Conservation (phyloP, 92 coral and sea anemone genomes). For the Metridium senile region DNA sequence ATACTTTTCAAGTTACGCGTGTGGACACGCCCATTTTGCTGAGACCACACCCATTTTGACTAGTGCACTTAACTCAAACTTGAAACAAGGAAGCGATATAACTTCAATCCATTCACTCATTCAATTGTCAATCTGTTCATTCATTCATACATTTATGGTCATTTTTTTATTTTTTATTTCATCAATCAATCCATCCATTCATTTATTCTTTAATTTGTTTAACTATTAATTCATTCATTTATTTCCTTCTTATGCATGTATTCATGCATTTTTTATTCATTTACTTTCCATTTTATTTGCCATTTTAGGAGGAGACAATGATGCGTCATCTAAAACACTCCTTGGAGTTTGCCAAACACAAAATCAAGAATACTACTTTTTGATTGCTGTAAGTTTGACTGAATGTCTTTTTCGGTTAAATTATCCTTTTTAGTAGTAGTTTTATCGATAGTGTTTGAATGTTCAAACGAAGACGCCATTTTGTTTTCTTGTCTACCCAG, state of each 20-base stretch:
- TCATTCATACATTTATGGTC: conserved; percentile 10
- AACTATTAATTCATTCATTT: too few relatives aligned
- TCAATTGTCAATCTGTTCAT: background rate
- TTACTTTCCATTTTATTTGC: too few relatives aligned
- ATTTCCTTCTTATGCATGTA: too few relatives aligned
- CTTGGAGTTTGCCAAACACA: conserved; percentile 77
- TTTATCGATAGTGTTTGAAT: background rate
- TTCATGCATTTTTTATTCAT: too few relatives aligned
- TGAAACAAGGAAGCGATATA: too few relatives aligned
- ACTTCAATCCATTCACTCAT: background rate
- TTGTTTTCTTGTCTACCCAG: conserved; percentile 34
- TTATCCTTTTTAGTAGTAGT: background rate
- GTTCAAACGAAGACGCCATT: conserved; percentile 21
- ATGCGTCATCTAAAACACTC: conserved; percentile 88
- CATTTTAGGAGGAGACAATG: conserved; percentile 81
- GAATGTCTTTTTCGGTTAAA: conserved; percentile 41
- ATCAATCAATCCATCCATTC: background rate
- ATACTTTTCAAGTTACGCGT: too few relatives aligned
- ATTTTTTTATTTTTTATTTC: background rate
- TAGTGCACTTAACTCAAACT: too few relatives aligned
- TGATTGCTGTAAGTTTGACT: conserved; percentile 86
- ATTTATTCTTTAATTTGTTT: too few relatives aligned
- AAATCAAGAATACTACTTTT: conserved; percentile 51
- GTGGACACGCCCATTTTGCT: too few relatives aligned
- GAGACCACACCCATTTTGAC: too few relatives aligned